phyloP scores from a whole-genome alignment of 2,113 vertebrate species.

The Malurus cyaneus region DNA sequence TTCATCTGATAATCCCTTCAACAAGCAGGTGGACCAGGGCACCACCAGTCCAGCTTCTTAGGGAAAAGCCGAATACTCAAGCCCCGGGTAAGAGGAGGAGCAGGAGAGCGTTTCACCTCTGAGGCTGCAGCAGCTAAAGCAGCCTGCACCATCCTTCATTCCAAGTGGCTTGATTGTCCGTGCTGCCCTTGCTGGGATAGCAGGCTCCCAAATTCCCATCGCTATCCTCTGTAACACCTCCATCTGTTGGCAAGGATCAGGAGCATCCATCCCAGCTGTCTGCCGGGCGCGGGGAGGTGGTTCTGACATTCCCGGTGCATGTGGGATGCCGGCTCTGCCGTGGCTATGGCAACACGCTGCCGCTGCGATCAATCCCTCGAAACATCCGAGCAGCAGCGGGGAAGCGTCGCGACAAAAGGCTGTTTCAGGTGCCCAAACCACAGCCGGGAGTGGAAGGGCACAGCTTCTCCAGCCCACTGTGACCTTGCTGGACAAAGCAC shows the following conservation, averaged over 20 bases:
- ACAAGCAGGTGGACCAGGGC: not conserved
- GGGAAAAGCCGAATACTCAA: not conserved
- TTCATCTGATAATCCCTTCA: not conserved
- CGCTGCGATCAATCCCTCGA: not conserved
- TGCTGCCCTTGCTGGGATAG: not conserved
- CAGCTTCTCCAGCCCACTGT: not conserved
- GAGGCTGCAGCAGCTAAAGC: not conserved
- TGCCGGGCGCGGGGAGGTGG: not conserved
- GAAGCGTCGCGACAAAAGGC: not conserved
- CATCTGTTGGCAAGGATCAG: constrained; percentile 53
- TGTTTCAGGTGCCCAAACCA: not conserved
- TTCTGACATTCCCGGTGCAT: not conserved
- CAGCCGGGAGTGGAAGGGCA: not conserved
- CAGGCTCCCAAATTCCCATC: not conserved
- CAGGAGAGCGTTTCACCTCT: not conserved
- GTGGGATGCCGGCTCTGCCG: constrained; percentile 12
- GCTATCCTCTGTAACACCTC: not conserved
- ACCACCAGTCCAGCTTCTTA: not conserved
- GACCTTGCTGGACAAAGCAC: not conserved
- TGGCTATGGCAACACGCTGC: constrained; percentile 65
- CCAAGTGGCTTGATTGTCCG: accelerated
- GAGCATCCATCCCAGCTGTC: not conserved
- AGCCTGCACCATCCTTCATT: not conserved
- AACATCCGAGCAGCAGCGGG: not conserved
- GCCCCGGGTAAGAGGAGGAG: not conserved